A percentile compares a stretch with the other conserved stretches of the same genome.
Evolutionary conservation across 2,888 invertebrate species (phyloP).

Genomic region (Cryptus viduatorius): DNA sequence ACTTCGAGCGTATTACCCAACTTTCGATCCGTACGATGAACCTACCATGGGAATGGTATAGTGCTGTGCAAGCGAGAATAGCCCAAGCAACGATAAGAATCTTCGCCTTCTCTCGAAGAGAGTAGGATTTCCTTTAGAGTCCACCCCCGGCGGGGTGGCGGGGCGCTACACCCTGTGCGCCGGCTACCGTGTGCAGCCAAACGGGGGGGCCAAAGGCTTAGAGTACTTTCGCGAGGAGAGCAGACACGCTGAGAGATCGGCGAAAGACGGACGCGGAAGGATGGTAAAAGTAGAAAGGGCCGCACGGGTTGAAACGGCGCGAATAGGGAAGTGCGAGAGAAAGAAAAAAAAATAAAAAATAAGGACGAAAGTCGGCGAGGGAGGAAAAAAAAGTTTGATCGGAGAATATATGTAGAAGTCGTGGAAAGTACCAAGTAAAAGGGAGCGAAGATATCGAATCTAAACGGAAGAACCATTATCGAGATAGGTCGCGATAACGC

Average conservation of each 20-base stretch:
- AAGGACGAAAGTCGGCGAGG: slow-evolving; percentile 50
- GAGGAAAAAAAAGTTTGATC: slow-evolving; percentile 57
- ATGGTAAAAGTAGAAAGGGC: slow-evolving; percentile 6
- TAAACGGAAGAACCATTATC: slow-evolving; percentile 39
- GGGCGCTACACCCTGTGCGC: background rate
- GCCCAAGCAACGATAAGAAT: slow-evolving; percentile 68
- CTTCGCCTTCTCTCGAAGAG: slow-evolving; percentile 56
- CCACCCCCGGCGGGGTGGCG: slow-evolving; percentile 11
- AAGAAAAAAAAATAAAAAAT: slow-evolving; percentile 62
- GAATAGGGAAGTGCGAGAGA: slow-evolving; percentile 27
- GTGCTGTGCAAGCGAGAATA: slow-evolving; percentile 60
- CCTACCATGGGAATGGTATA: slow-evolving; percentile 58
- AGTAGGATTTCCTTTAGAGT: slow-evolving; percentile 63
- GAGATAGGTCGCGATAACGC: slow-evolving; percentile 43
- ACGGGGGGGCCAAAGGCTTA: slow-evolving; percentile 62
- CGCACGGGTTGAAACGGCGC: slow-evolving; percentile 2
- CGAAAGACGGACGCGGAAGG: slow-evolving; percentile 60
- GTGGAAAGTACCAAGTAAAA: background rate
- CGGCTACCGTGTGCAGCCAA: background rate
- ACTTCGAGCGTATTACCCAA: slow-evolving; percentile 68
- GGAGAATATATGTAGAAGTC: slow-evolving; percentile 38
- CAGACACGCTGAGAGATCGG: slow-evolving; percentile 60
- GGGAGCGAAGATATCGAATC: slow-evolving; percentile 36
- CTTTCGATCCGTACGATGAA: slow-evolving; percentile 68
- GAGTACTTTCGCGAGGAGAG: slow-evolving; percentile 63